Evolutionary conservation across 2,113 vertebrate species (phyloP), one percentile per base, ranked within the genome.

Genomic region (Amblyopsis rosae): DNA sequence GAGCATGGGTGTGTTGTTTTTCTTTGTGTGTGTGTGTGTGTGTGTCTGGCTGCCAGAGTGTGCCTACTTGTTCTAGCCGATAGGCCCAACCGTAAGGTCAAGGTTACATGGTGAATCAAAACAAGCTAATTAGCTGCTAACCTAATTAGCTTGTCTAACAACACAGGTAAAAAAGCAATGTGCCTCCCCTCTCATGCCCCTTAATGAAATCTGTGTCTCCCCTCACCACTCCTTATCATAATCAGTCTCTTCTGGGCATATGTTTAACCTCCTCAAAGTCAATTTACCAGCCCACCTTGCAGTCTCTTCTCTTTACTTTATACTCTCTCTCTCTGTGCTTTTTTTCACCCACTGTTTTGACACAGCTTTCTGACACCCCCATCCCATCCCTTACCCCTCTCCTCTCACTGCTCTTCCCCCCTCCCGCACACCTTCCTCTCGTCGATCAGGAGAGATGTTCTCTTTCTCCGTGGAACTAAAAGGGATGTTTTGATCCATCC

Each of bases 221-320:
- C 82, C 67, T 80, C 71, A 86, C 71, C 75, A 79, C 86, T 82
- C 72, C 78, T 84, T 87, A 85, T 88, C 77, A 81, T 89, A 86
- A 86, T 87, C 83, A 74, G 72, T 80, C 77, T 86, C 82, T 84
- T 88, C 82, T 84, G 86, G 81, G 86, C 70, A 86, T 75, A 76
- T 82, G 77, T 84, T 88, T 90, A 89, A 88, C 86, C 86, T 88
- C 82, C 81, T 83, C 85, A 89, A 87, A 89, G 87, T 88, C 85
- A 90, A 86, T 88, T 86, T 87, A 83, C 59, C 73, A 70, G 62
- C 47, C 54, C 72, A 46, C 46, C 9, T 66, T 55, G 61, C 77
- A 47, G 68, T 63, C 61, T 47, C 61, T 71, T 66, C 78, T 56
- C 55, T 63, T 53, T 48, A 19, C 16, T 11, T 56, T 17, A 8